Evolutionary conservation across 1,140 invertebrate species (phyloP), one percentile per base, ranked within the genome.

Genomic region (Antheraea pernyi): DNA sequence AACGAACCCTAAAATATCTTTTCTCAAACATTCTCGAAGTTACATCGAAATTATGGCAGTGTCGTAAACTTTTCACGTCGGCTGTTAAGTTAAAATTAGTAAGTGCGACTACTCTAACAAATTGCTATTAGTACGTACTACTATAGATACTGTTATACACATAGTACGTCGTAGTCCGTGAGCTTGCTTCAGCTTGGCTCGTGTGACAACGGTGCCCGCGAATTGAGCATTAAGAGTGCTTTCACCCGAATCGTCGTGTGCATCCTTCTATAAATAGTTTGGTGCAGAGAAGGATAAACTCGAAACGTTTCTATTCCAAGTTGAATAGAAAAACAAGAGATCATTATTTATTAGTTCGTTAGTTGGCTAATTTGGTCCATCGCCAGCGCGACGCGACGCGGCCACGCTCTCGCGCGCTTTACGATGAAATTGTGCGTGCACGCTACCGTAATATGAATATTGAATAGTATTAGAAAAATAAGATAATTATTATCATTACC

Each of bases 321-420:
- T 74, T 77, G 86, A 88, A 88, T 89, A 91, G 89, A 91, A 91
- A 91, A 91, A 91, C 86, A 91, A 91, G 86, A 91, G 88, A 91
- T 86, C 83, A 89, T 91, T 89, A 91, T 91, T 91, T 91, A 91
- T 91, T 91, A 90, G 86, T 90, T 85, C 79, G 89, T 87, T 88
- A 90, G 87, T 86, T 87, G 81, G 87, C 84, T 91, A 91, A 91
- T 91, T 91, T 89, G 87, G 88, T 91, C 87, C 79, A 80, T 67
- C 82, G 88, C 80, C 86, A 87, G 81, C 80, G 82, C 80, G 80
- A 74, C 83, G 83, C 77, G 75, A 74, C 83, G 83, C 77, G 75
- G 82, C 84, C 58, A 86, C 86, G 84, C 87, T 89, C 85, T 89
- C 85, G 80, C 81, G 80, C 82, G 76, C 80, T 72, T 71, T 73